Conservation (phyloP, 2,797 vertebrate genomes). For the Spea hammondii region DNA sequence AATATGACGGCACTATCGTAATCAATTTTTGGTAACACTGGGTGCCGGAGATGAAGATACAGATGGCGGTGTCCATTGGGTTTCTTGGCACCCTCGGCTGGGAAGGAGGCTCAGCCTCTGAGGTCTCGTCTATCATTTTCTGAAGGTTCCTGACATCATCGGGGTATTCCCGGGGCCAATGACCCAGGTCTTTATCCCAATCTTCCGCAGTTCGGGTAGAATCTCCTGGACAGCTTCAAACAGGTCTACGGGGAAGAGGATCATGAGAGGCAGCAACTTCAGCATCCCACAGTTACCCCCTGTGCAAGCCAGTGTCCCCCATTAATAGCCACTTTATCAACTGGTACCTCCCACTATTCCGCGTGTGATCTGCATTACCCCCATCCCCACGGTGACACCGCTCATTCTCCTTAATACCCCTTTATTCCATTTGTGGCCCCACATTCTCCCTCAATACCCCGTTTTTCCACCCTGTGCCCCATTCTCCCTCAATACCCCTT, state of each 20-base stretch:
- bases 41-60: slow-evolving; percentile 87
- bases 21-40: not conserved
- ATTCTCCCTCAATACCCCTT: too few species aligned
- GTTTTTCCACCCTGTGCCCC: too few species aligned
- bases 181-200: slow-evolving; percentile 77
- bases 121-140: slow-evolving; percentile 68
- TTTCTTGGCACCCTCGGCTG: slow-evolving; percentile 63
- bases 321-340: too few species aligned
- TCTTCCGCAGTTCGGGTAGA: slow-evolving; percentile 68
- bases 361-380: too few species aligned
- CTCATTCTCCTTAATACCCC: too few species aligned
- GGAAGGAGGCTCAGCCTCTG: slow-evolving; percentile 67
- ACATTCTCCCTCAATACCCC: too few species aligned
- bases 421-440: too few species aligned
- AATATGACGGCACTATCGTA: not conserved
- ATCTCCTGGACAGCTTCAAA: slow-evolving; percentile 71
- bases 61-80: slow-evolving; percentile 75
- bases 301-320: too few species aligned
- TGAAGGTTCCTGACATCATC: slow-evolving; percentile 64
- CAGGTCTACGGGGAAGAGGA: slow-evolving; percentile 66
- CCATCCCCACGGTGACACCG: too few species aligned
- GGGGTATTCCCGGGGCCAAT: slow-evolving; percentile 63
- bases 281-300: too few species aligned
- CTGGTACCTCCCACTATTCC: too few species aligned
- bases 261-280: too few species aligned